A percentile compares a stretch with the other conserved stretches of the same genome.
phyloP scores from a whole-genome alignment of 2,797 vertebrate genomes.

The Melanotaenia trifasciata region DNA sequence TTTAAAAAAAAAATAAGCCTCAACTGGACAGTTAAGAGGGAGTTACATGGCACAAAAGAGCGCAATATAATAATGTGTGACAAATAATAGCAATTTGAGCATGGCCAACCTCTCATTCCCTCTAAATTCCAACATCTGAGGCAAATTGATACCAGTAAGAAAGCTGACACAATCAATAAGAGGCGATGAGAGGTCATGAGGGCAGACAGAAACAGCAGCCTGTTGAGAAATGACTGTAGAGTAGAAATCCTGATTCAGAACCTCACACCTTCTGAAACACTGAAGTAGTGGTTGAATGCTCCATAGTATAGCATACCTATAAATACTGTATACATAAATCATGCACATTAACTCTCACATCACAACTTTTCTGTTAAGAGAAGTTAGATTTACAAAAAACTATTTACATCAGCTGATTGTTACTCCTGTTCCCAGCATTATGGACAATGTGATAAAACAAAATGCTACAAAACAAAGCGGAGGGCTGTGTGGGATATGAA shows the following conservation, averaged over 20 bases:
- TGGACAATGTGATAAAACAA: conserved; percentile 33
- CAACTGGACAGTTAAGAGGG: neutral
- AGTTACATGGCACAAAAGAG: neutral
- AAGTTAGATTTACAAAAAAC: conserved; percentile 58
- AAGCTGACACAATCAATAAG: neutral
- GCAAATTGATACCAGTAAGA: neutral
- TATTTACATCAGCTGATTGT: conserved; percentile 65
- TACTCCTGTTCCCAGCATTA: conserved; percentile 64
- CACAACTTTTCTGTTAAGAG: conserved; percentile 35
- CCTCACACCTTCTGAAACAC: conserved; percentile 21
- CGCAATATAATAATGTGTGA: neutral
- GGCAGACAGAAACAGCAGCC: conserved; percentile 17
- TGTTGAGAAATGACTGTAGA: conserved; percentile 6
- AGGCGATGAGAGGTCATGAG: neutral
- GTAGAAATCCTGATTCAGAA: neutral
- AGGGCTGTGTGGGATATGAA: neutral
- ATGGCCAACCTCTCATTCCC: neutral
- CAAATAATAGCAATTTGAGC: neutral
- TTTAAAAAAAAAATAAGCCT: neutral
- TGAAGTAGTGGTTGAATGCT: conserved; percentile 35
- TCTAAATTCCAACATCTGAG: neutral
- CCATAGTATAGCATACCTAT: conserved; percentile 36
- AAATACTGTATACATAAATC: conserved; percentile 62
- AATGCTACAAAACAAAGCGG: neutral
- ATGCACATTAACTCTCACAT: conserved; percentile 30